These are phyloP conservation scores for Oplegnathus fasciatus DNA, from an alignment of 2,113 vertebrate genomes.

Conservation along the genomic window DNA sequence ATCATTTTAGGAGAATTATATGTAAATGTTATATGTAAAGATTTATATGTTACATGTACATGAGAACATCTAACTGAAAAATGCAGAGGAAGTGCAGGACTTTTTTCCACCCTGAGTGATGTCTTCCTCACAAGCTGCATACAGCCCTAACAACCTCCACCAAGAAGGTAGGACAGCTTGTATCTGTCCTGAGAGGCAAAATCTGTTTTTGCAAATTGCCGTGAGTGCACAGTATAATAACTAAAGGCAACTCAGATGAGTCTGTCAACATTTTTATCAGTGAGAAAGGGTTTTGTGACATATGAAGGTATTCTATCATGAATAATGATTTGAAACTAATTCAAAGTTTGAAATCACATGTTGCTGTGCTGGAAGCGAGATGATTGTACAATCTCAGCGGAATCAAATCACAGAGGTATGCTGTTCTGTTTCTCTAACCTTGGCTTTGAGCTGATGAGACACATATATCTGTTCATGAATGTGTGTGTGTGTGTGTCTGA, in stretches of 20 bases:
- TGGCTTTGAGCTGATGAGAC: not conserved
- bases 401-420: not conserved
- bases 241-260: not conserved
- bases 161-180: not conserved
- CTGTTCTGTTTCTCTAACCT: not conserved
- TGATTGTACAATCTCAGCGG: not conserved
- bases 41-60: not conserved
- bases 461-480: constrained; percentile 2
- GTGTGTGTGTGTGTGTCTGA: constrained; percentile 17
- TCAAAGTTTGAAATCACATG: not conserved
- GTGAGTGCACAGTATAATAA: not conserved
- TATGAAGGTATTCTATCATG: not conserved
- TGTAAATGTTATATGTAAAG: not conserved
- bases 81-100: not conserved
- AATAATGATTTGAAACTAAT: not conserved
- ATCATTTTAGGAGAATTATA: not conserved
- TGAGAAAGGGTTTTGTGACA: no score
- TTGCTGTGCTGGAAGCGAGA: not conserved
- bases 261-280: not conserved
- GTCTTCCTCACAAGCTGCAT: not conserved
- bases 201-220: no score
- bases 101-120: not conserved
- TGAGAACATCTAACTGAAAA: not conserved
- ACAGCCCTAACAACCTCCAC: not conserved
- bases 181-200: not conserved